Base-by-base conservation (phyloP, 2,888 invertebrate species). In the Aelia acuminata region DNA sequence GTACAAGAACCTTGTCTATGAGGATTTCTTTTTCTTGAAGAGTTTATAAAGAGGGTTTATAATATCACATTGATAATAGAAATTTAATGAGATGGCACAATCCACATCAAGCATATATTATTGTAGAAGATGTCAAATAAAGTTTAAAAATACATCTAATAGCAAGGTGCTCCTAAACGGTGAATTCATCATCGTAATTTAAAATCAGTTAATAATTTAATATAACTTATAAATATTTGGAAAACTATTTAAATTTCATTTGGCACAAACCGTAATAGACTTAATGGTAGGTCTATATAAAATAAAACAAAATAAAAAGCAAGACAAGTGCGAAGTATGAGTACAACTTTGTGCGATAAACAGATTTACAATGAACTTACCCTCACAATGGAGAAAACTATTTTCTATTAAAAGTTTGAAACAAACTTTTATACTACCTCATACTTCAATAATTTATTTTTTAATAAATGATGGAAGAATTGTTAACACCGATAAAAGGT, bases 351-450 rank as follows among this genome's bases (percentile, higher is more conserved):
- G 80, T 80, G 80, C 43, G 3, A 80, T 47, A 43, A 43, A 43
- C 2, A 22, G 15, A 13, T n/a, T 10, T 1, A n/a, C n/a, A n/a
- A 5, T 80, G 10, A 43, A 80, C 80, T 80, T 80, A 80, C 80
- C 80, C 43, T 13, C 39, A 80, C 11, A 43, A 80, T 80, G 80
- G 80, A 80, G 80, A 80, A 80, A 80, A 80, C 80, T 80, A 80
- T 39, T 80, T 80, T 43, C n/a, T 80, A 43, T 80, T 43, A 43
- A 43, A n/a, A 80, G 7, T 80, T 43, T 7, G 4, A 35, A 70
- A 35, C 20, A 35, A 70, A 1, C n/a, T 11, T 26, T 3, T 15
- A 15, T 70, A 13, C 13, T 26, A 13, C 13, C 26, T 31, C 0
- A 15, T 26, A 4, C 26, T 13, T 57, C 26, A 5, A 53, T 22